phyloP scores from a whole-genome alignment of 2,113 vertebrate genomes.

The Melospiza georgiana region DNA sequence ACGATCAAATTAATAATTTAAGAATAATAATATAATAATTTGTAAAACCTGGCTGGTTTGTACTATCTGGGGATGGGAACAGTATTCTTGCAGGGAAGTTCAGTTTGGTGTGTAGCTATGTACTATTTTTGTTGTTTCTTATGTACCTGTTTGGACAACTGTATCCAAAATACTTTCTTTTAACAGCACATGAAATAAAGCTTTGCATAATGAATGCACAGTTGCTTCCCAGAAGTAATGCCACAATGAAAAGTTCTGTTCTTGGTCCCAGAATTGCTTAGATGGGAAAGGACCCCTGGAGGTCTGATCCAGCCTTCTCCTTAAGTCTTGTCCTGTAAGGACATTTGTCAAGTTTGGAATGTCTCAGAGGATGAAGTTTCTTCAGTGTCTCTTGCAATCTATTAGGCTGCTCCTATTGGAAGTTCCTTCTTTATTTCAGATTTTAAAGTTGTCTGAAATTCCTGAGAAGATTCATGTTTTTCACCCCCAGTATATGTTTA shows the following conservation, averaged over 20 bases:
- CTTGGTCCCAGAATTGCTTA: neutral
- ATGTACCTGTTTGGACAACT: neutral
- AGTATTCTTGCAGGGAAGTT: neutral
- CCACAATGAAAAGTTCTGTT: neutral
- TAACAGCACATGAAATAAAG: neutral
- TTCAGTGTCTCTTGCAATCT: neutral
- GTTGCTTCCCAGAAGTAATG: neutral
- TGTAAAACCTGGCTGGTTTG: neutral
- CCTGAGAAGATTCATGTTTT: neutral
- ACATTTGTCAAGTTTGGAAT: neutral
- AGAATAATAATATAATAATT: neutral
- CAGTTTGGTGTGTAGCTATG: neutral
- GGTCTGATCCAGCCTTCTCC: neutral
- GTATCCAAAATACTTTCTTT: neutral
- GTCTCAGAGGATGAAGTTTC: neutral
- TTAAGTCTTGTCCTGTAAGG: neutral
- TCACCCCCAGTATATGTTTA: neutral
- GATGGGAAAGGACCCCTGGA: neutral
- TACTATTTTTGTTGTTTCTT: neutral
- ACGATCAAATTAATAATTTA: neutral
- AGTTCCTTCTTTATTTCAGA: neutral
- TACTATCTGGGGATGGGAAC: neutral
- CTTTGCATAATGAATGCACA: neutral
- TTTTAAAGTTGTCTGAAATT: neutral
- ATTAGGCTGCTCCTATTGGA: neutral